Evolutionary conservation across 2,113 vertebrate genomes (phyloP).

Genomic region (Puma concolor): DNA sequence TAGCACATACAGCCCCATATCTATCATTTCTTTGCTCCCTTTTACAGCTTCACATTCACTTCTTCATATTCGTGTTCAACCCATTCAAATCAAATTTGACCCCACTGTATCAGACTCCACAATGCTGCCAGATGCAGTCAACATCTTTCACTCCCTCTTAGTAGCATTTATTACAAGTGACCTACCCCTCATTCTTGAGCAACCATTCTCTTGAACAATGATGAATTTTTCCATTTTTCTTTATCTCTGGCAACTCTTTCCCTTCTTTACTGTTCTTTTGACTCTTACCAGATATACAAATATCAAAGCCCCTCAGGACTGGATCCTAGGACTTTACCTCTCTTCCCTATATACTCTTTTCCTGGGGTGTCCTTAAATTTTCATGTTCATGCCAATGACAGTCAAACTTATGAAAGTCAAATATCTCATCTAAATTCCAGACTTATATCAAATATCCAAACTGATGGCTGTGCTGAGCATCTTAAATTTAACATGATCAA

Average conservation of each 20-base stretch:
- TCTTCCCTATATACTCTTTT: background rate
- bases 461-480: background rate
- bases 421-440: background rate
- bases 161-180: background rate
- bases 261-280: background rate
- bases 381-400: background rate
- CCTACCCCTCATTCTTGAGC: background rate
- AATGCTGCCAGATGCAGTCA: background rate
- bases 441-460: constrained; percentile 18
- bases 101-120: background rate
- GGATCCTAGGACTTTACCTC: background rate
- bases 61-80: background rate
- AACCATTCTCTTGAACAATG: background rate
- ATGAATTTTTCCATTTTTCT: background rate
- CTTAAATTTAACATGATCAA: constrained; percentile 2
- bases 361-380: background rate
- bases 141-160: background rate
- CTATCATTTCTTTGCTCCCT: background rate
- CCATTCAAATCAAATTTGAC: background rate
- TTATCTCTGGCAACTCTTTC: background rate
- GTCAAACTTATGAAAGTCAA: background rate
- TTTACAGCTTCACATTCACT: background rate
- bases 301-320: background rate
- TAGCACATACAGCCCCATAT: background rate
- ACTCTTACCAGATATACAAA: background rate